Conservation (phyloP, 2,888 invertebrate species). For the Troglohyphantes excavatus region DNA sequence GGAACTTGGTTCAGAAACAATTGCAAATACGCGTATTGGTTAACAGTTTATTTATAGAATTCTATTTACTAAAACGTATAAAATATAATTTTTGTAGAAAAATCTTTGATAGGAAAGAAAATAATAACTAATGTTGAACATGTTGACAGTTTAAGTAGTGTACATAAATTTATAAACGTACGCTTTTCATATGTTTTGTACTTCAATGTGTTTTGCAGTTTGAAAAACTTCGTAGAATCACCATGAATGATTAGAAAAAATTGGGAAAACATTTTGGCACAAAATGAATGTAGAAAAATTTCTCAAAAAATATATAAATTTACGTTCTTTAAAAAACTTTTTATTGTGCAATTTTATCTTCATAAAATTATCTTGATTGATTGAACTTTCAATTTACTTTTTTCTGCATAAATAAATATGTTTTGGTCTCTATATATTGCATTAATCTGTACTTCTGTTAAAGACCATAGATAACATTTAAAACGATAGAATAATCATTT, state of each 20-base stretch:
- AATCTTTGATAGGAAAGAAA: constrained; percentile 28
- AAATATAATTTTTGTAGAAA: constrained; percentile 4
- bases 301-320: no score
- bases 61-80: constrained; percentile 2
- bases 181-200: constrained; percentile 45
- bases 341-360: no score
- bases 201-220: constrained; percentile 31
- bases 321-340: no score
- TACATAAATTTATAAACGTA: constrained; percentile 36
- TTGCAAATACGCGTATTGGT: constrained; percentile 57
- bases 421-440: no score
- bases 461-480: no score
- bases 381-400: no score
- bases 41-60: constrained; percentile 71
- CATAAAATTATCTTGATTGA: no score
- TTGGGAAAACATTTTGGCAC: no score
- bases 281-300: no score
- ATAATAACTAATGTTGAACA: constrained; percentile 57
- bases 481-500: no score
- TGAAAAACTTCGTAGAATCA: constrained; percentile 7
- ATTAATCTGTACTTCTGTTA: no score
- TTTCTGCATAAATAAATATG: no score
- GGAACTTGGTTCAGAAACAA: constrained; percentile 22
- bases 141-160: constrained; percentile 34
- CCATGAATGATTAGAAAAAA: constrained; percentile 23